A percentile compares a stretch with the other conserved stretches of the same genome.
Evolutionary conservation across 2,113 vertebrate genomes (phyloP).

Genomic region (Leptocoma aspasia): DNA sequence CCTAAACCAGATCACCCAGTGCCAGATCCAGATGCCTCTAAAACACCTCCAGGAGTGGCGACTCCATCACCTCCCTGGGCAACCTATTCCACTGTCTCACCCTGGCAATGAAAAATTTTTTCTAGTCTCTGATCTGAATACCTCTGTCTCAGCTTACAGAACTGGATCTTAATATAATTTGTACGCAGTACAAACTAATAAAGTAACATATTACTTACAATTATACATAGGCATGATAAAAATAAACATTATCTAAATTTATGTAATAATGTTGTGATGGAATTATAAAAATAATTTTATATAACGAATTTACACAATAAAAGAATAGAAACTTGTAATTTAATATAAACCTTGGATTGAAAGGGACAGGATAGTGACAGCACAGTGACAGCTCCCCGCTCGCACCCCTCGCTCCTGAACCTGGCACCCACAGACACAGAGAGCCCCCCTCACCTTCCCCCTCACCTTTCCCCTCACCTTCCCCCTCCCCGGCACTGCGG

Average conservation of each 20-base stretch:
- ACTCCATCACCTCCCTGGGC: not conserved
- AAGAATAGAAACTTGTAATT: not conserved
- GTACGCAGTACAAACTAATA: not conserved
- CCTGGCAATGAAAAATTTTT: not conserved
- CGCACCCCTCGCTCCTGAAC: fast-evolving
- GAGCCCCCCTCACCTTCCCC: too few species aligned
- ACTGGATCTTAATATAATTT: fast-evolving
- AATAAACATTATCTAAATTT: not conserved
- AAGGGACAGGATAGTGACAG: not conserved
- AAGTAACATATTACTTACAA: not conserved
- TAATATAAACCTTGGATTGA: not conserved
- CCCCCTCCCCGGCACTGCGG: not conserved
- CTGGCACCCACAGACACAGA: not conserved
- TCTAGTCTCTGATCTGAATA: not conserved
- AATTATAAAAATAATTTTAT: not conserved
- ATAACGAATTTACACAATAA: too few species aligned
- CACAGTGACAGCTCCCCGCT: not conserved
- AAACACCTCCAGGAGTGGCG: not conserved
- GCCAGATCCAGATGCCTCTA: not conserved
- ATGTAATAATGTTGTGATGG: fast-evolving
- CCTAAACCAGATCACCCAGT: not conserved
- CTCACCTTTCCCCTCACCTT: not conserved
- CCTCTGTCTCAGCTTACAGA: not conserved
- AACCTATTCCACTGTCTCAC: not conserved
- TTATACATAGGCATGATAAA: not conserved